These are phyloP conservation scores for Drosophila bifasciata DNA, from an alignment of 1,140 invertebrate genomes.

Conservation along the genomic window DNA sequence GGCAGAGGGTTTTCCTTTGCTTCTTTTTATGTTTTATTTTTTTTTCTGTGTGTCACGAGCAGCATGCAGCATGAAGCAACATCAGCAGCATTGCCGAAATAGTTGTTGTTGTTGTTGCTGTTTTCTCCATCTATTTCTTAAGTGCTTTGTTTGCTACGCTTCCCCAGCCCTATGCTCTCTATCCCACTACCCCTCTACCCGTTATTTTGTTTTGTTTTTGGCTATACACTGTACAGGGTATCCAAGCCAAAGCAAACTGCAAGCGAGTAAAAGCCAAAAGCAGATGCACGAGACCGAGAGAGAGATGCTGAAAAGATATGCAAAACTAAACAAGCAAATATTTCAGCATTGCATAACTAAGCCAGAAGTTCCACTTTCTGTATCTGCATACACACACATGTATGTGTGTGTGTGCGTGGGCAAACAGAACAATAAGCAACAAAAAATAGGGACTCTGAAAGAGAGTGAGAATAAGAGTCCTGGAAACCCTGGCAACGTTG, in stretches of 20 bases:
- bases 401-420: conserved; percentile 9
- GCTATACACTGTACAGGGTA: conserved; percentile 12
- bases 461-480: conserved; percentile 10
- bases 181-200: neutral
- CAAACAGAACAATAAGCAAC: conserved; percentile 48
- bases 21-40: conserved; percentile 40
- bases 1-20: conserved; percentile 42
- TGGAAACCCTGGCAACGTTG: conserved; percentile 24
- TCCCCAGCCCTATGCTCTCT: neutral
- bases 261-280: conserved; percentile 10
- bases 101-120: conserved; percentile 23
- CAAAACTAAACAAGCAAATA: conserved; percentile 81
- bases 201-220: neutral
- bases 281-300: conserved; percentile 54
- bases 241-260: conserved; percentile 28
- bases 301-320: conserved; percentile 67
- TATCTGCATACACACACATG: neutral
- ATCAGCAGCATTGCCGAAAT: conserved; percentile 31
- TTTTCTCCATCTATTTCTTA: conserved; percentile 40
- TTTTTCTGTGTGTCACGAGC: neutral
- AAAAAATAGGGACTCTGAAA: conserved; percentile 14
- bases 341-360: conserved; percentile 79
- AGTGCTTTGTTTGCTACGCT: conserved; percentile 45
- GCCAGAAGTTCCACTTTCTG: conserved; percentile 25
- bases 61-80: conserved; percentile 13